Conservation (phyloP, 2,113 vertebrate genomes). For the Rattus rattus region DNA sequence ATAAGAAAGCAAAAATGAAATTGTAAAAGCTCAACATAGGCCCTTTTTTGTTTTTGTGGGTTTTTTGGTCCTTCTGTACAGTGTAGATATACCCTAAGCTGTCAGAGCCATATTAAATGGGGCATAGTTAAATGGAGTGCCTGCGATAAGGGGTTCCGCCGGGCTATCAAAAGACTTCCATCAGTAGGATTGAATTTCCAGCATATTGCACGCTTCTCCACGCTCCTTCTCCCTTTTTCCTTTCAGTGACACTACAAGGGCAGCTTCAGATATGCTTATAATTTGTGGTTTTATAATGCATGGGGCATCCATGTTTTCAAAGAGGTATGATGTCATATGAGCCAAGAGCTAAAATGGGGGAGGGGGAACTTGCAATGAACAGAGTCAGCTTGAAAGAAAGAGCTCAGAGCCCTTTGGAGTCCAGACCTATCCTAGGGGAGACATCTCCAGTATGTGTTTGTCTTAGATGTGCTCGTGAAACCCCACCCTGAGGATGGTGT, state of each 20-base stretch:
- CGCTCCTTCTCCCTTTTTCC: constrained; percentile 84
- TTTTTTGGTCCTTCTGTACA: constrained; percentile 85
- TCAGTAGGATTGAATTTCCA: constrained; percentile 95
- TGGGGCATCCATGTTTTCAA: constrained; percentile 84
- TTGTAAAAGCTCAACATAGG: constrained; percentile 69
- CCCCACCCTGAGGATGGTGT: constrained; percentile 23
- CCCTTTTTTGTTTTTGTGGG: constrained; percentile 58
- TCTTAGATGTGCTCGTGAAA: constrained; percentile 67
- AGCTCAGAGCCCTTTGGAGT: constrained; percentile 74
- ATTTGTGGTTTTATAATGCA: constrained; percentile 88
- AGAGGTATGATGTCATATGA: constrained; percentile 81
- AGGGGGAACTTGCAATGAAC: constrained; percentile 40
- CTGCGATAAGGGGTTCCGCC: constrained; percentile 91
- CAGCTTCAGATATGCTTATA: constrained; percentile 88
- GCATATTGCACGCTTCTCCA: constrained; percentile 91
- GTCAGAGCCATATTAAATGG: constrained; percentile 91
- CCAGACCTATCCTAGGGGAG: constrained; percentile 66
- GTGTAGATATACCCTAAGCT: constrained; percentile 88
- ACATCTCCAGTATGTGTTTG: not conserved
- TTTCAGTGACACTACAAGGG: constrained; percentile 90
- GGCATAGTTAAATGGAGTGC: constrained; percentile 92
- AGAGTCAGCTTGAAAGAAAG: constrained; percentile 69
- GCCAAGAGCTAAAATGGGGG: constrained; percentile 51
- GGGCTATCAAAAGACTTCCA: constrained; percentile 91
- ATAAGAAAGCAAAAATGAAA: constrained; percentile 80